Evolutionary conservation across 2,888 invertebrate genomes (phyloP), one percentile per base, ranked within the genome.

Genomic region (Pammene fasciana): DNA sequence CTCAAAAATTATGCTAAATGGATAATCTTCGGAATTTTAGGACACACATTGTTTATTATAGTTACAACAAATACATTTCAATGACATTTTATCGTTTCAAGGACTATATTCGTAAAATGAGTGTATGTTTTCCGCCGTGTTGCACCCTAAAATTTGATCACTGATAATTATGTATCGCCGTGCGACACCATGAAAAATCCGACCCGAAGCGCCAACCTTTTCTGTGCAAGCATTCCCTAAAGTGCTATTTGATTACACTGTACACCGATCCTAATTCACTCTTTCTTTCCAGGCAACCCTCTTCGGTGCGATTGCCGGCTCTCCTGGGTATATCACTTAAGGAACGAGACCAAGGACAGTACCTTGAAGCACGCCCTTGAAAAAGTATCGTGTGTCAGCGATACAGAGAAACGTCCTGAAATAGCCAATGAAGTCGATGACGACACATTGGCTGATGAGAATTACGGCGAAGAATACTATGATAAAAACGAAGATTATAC

Each of bases 301-400:
- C 95, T 97, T 88, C 94, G 94, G 86, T 97, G 97, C 90, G 96
- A 97, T 92, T 97, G 97, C 87, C 96, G 96, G 68, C 93, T 97
- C 71, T 94, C 95, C 61, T 97, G 97, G 97, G 94, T 97, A 85
- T 95, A 95, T 92, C 93, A 94, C 67, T 90, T 97, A 75, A 94
- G 94, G 75, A 95, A 96, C 88, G 96, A 96, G 81, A 96, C 97
- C 73, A 94, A 94, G 85, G 96, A 95, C 87, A 89, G 87, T 75
- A 93, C 94, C 75, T 92, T 96, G 76, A 94, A 93, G 78, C 94
- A 94, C 78, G 94, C 95, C 57, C 93, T 97, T 67, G 96, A 96
- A 80, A 94, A 95, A 84, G 91, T 97, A 80, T 95, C 95, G 70
- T 97, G 97, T 89, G 91, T 94, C 81, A 87, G 95, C 78, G 95